Conservation (phyloP, 23 tunicate genomes). For the Styela plicata region DNA sequence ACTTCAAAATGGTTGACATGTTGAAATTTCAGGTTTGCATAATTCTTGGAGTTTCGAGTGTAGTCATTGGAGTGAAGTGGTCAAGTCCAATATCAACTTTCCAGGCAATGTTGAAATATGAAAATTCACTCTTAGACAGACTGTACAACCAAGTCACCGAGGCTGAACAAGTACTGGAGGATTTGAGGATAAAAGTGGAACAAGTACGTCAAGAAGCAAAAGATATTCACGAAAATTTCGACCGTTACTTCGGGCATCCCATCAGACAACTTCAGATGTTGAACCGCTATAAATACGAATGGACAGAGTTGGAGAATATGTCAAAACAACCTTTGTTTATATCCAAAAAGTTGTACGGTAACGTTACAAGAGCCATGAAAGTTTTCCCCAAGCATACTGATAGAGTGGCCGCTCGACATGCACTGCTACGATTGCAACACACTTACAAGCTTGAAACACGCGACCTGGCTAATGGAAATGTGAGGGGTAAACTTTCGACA, state of each 20-base stretch:
- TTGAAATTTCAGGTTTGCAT: background rate
- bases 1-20: background rate
- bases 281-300: background rate
- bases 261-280: background rate
- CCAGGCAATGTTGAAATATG: background rate
- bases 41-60: background rate
- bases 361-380: background rate
- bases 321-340: background rate
- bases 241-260: background rate
- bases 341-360: background rate
- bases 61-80: background rate
- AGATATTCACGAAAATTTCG: background rate
- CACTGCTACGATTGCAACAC: background rate
- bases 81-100: background rate
- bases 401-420: background rate
- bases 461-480: background rate
- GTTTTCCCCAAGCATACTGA: background rate
- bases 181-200: background rate
- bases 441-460: background rate
- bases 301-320: background rate
- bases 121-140: background rate
- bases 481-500: background rate
- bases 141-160: background rate
- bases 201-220: background rate
- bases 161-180: background rate